Conservation (phyloP, 2,888 invertebrate species). For the Drosophila anceps region DNA sequence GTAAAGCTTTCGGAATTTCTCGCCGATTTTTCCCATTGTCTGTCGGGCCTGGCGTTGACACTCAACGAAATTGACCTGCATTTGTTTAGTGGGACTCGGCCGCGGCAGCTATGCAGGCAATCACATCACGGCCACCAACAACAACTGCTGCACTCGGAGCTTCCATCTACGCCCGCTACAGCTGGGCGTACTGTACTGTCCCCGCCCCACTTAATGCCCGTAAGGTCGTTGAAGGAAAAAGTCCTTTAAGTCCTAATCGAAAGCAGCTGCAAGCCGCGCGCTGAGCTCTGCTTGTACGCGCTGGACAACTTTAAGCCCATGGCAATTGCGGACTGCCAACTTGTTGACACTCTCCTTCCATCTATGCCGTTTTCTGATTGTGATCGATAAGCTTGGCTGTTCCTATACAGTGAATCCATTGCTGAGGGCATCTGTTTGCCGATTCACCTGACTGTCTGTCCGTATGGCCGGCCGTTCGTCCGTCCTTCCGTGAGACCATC, state of each 20-base stretch:
- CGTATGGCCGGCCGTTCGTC: neutral
- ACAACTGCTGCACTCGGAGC: neutral
- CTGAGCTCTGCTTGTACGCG: neutral
- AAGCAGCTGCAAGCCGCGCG: neutral
- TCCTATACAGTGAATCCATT: neutral
- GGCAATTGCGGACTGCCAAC: neutral
- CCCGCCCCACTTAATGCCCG: neutral
- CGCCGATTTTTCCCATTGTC: constrained; percentile 48
- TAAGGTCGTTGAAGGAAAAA: neutral
- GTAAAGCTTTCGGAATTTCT: constrained; percentile 52
- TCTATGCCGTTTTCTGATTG: too few species aligned
- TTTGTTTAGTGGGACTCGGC: constrained; percentile 42
- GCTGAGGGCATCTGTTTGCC: neutral
- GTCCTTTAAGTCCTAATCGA: neutral
- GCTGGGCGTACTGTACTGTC: too few species aligned
- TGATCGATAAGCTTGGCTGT: neutral
- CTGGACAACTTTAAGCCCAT: neutral
- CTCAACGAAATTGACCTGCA: constrained; percentile 62
- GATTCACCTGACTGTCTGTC: neutral
- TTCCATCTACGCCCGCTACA: neutral
- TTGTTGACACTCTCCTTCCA: neutral
- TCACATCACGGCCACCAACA: neutral
- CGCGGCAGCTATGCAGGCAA: constrained; percentile 4
- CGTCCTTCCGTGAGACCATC: neutral
- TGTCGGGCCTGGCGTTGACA: constrained; percentile 17